Evolutionary conservation across 2,113 vertebrate genomes (phyloP).

Genomic region (Falco punctatus): DNA sequence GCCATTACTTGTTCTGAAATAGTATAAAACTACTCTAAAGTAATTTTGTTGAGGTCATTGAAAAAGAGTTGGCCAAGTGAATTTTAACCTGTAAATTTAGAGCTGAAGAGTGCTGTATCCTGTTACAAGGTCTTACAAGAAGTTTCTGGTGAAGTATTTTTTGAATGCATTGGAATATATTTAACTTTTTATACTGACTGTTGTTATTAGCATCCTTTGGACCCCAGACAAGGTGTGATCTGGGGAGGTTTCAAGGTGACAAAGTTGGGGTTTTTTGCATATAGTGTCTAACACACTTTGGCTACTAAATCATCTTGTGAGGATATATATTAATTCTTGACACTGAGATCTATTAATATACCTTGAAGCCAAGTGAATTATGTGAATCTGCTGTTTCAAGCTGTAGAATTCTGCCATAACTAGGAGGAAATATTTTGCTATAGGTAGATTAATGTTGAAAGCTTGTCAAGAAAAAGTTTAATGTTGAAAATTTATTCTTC

Average conservation of each 20-base stretch:
- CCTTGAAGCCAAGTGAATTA: conserved; percentile 53
- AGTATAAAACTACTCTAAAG: neutral
- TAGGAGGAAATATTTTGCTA: conserved; percentile 51
- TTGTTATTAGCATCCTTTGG: conserved; percentile 29
- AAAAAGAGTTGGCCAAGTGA: neutral
- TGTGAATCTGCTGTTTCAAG: conserved; percentile 49
- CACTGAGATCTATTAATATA: conserved; percentile 57
- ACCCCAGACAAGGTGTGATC: conserved; percentile 33
- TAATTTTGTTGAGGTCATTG: neutral
- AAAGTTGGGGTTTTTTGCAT: conserved; percentile 9
- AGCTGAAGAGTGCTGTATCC: neutral
- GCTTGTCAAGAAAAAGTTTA: conserved; percentile 41
- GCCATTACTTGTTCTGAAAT: neutral
- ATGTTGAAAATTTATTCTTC: conserved; percentile 58
- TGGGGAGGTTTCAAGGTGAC: conserved; percentile 40
- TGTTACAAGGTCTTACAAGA: neutral
- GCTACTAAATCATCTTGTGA: conserved; percentile 43
- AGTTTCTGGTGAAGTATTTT: neutral
- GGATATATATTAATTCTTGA: conserved; percentile 47
- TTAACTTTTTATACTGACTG: conserved; percentile 38
- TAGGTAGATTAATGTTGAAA: conserved; percentile 66
- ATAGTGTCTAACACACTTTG: conserved; percentile 42
- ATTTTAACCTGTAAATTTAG: neutral
- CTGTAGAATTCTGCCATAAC: conserved; percentile 59
- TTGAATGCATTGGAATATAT: neutral